phyloP scores from a whole-genome alignment of 2,888 invertebrate species.

The Drosophila prostipennis region DNA sequence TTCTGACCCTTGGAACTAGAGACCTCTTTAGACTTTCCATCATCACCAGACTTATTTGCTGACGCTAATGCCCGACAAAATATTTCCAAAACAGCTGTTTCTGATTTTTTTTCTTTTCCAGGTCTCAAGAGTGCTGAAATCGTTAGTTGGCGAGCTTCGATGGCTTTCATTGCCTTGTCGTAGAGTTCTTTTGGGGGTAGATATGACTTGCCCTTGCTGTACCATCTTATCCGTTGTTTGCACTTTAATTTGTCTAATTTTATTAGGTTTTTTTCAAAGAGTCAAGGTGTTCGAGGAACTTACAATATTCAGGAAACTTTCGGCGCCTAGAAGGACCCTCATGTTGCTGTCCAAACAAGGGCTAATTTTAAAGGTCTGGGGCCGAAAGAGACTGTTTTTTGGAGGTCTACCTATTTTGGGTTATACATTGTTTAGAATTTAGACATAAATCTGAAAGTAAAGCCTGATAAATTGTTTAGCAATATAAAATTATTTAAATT shows the following conservation, averaged over 20 bases:
- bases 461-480: not conserved
- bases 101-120: not conserved
- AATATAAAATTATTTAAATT: too few species aligned
- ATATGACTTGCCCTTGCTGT: not conserved
- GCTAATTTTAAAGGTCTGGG: conserved; percentile 2
- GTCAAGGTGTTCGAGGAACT: not conserved
- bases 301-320: conserved; percentile 6
- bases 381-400: conserved; percentile 10
- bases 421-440: not conserved
- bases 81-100: conserved; percentile 5
- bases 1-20: not conserved
- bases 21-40: not conserved
- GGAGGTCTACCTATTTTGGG: not conserved
- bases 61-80: not conserved
- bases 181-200: not conserved
- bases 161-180: not conserved
- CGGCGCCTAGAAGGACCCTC: conserved; percentile 19
- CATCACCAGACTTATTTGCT: not conserved
- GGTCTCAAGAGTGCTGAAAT: not conserved
- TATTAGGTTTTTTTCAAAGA: not conserved
- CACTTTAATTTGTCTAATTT: not conserved
- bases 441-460: conserved; percentile 8
- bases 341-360: not conserved
- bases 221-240: conserved; percentile 3
- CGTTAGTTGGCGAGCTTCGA: not conserved